A percentile compares a stretch with the other conserved stretches of the same genome.
phyloP scores from a whole-genome alignment of 2,888 invertebrate species.

The Mimachlamys varia region DNA sequence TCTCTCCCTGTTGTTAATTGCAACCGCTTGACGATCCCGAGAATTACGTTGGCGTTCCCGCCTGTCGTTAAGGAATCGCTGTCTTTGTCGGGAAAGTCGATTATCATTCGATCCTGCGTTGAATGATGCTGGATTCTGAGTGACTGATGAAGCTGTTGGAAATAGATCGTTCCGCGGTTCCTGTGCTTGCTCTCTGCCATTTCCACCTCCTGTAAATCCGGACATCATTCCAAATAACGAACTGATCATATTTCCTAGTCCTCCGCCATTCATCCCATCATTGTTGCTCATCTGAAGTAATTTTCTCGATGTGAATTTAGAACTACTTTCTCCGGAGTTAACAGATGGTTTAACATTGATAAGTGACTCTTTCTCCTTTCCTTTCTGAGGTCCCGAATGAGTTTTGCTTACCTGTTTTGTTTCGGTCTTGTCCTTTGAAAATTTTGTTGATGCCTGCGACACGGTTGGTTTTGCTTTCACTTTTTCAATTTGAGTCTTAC shows the following conservation, averaged over 20 bases:
- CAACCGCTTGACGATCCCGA: neutral
- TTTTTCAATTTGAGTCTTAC: neutral
- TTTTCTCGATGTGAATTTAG: constrained; percentile 8
- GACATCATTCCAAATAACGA: constrained; percentile 28
- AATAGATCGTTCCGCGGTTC: neutral
- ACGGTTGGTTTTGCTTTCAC: neutral
- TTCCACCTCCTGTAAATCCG: neutral
- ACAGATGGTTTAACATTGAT: no score
- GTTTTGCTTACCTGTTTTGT: neutral
- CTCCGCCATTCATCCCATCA: neutral
- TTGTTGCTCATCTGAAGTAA: neutral
- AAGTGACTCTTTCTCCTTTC: neutral
- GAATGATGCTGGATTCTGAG: neutral
- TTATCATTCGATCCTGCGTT: neutral
- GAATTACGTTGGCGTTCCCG: neutral
- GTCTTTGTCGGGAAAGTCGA: neutral
- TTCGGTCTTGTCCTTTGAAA: neutral
- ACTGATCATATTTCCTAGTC: neutral
- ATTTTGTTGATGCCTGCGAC: neutral
- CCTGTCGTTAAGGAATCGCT: neutral
- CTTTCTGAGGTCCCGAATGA: neutral
- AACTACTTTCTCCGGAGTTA: neutral
- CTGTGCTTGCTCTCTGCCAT: neutral
- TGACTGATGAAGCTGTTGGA: neutral
- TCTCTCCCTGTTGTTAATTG: neutral